Evolutionary conservation across 2,888 invertebrate genomes (phyloP), one percentile per base, ranked within the genome.

Genomic region (Stenotaenia linearis): DNA sequence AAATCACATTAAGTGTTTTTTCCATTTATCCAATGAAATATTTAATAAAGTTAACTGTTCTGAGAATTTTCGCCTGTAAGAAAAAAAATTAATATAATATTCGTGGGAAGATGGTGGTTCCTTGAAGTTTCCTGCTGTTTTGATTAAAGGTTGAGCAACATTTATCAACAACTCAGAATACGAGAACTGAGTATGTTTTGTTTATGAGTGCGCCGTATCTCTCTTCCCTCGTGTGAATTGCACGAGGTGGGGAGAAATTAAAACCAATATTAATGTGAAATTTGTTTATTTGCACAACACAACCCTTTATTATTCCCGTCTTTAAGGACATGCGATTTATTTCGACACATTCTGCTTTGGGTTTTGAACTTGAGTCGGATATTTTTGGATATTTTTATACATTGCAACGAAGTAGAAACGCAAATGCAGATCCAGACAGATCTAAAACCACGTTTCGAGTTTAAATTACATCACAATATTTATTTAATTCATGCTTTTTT

Each of bases 171-270:
- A 28, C 69, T 69, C 69, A 5, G 25, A 69, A 69, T 5, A 69
- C 25, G 69, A 69, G 69, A 69, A 69, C 69, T 69, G 28, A 69
- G 69, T 69, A 15, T 15, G 69, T 69, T 69, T 69, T 69, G 69
- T 69, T 69, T 69, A 69, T 28, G 28, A 2, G 10, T 28, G 25
- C n/a, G 23, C 25, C 69, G 25, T 69, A 69, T 69, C 69, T 69
- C 28, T 23, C n/a, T 69, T 23, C 25, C 69, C 28, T 69, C 69
- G 69, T 69, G 69, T 69, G 69, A 69, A 69, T 69, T 15, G 69
- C 69, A 69, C 69, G 69, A 69, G 69, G 69, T 69, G n/a, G 69
- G 28, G n/a, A n/a, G 69, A 69, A 69, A 69, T 69, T 69, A 69
- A 69, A 69, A 28, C 69, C 25, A 28, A 23, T 69, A 12, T 69